Evolutionary conservation across 2,797 vertebrate species (phyloP).

Genomic region (Bovichtus variegatus): DNA sequence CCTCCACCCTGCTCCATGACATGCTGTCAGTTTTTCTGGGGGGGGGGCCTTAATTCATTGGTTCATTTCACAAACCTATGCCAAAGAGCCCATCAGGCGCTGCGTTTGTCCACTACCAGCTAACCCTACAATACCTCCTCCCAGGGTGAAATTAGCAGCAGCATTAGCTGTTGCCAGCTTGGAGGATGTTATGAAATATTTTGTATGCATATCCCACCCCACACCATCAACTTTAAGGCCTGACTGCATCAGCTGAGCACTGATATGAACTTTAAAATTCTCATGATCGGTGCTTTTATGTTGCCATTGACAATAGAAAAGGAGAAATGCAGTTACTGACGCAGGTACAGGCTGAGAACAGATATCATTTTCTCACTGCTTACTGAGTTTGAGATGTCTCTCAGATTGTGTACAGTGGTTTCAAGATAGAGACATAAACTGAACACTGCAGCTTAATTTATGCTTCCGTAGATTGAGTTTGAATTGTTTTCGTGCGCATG

Average conservation of each 20-base stretch:
- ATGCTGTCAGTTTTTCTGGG: conserved; percentile 58
- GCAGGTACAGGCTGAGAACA: conserved; percentile 8
- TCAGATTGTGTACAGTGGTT: conserved; percentile 1
- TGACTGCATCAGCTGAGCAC: conserved; percentile 26
- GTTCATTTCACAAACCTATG: conserved; percentile 49
- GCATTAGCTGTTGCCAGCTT: conserved; percentile 60
- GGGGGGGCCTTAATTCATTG: conserved; percentile 54
- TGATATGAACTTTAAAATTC: conserved; percentile 27
- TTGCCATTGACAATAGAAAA: conserved; percentile 9
- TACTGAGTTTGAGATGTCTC: neutral
- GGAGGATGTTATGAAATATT: conserved; percentile 54
- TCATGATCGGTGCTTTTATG: conserved; percentile 36
- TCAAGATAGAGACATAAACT: conserved; percentile 23
- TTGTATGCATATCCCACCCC: conserved; percentile 49
- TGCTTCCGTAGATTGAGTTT: neutral
- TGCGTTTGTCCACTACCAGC: conserved; percentile 47
- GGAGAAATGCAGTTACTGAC: neutral
- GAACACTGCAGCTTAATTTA: conserved; percentile 24
- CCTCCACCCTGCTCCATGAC: conserved; percentile 61
- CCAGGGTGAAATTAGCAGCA: conserved; percentile 51
- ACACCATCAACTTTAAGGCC: conserved; percentile 32
- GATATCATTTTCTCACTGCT: conserved; percentile 13
- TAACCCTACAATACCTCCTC: conserved; percentile 43
- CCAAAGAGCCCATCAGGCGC: conserved; percentile 66
- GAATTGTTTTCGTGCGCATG: conserved; percentile 13